Evolutionary conservation across 2,113 vertebrate species (phyloP).

Genomic region (Gymnarchus niloticus): DNA sequence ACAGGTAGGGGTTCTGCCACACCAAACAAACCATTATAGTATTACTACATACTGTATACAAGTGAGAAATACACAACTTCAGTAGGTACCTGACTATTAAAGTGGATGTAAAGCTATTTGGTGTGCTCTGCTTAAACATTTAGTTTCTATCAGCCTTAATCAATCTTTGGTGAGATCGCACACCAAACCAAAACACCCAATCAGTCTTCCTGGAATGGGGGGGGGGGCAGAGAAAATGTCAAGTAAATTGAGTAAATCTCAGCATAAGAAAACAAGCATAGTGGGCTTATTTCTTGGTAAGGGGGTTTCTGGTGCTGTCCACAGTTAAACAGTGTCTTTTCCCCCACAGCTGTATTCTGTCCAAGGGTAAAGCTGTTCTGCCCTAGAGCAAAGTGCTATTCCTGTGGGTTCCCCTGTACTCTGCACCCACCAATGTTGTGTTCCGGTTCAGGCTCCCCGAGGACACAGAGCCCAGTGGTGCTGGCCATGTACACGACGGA

Average conservation of each 20-base stretch:
- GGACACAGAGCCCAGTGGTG: not conserved
- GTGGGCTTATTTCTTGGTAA: not conserved
- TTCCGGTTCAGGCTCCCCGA: not conserved
- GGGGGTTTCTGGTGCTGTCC: not conserved
- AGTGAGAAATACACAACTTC: not conserved
- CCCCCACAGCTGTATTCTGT: not conserved
- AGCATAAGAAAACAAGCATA: not conserved
- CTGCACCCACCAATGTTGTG: not conserved
- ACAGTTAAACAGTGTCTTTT: too few species aligned
- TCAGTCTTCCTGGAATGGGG: not conserved
- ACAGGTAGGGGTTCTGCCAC: not conserved
- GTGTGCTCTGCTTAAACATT: not conserved
- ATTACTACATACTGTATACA: not conserved
- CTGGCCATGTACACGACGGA: slow-evolving; percentile 3
- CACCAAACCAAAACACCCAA: not conserved
- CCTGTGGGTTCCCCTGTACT: too few species aligned
- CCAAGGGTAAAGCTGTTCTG: not conserved
- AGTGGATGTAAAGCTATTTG: not conserved
- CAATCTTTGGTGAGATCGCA: not conserved
- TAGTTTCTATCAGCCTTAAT: not conserved
- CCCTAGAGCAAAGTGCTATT: not conserved
- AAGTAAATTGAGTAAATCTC: not conserved
- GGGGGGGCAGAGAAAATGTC: not conserved
- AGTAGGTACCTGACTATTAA: not conserved
- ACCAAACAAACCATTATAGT: not conserved